Base-by-base conservation (phyloP, 2,888 invertebrate genomes). In the Yponomeuta evonymella region DNA sequence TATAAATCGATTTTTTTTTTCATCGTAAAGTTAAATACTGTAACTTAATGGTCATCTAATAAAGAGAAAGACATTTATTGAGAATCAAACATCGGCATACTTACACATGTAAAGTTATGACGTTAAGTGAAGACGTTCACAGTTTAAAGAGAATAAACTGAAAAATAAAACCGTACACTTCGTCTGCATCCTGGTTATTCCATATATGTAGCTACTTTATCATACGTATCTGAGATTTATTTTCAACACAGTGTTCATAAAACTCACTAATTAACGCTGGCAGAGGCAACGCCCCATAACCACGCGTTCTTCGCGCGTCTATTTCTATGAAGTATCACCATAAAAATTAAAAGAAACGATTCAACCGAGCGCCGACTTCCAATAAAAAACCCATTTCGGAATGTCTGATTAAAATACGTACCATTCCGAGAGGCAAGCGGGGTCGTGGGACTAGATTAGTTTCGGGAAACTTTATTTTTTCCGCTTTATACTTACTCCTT, bases 321-420 rank as follows among this genome's bases (percentile, higher is more conserved):
- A 33, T 30, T 65, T 65, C 73, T 68, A 58, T 71, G 72, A 58
- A 58, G 51, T 15, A 58, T 58, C 51, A 73, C 73, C 74, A 76
- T 78, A 84, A 86, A 86, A 85, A 82, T 79, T 75, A 80, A 81
- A 83, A 79, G 74, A 73, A 78, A 78, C 76, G 76, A 78, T 79
- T 79, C 76, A 73, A 73, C 75, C 76, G 76, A 75, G 74, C 75
- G 76, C 75, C 74, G 73, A 75, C 76, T 77, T 58, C 78, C 76
- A 77, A 79, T 81, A 83, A 85, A 87, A 89, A 88, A 83, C 79
- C 80, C 78, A 79, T 81, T 83, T 78, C 81, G 87, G 88, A 90
- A 90, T 89, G 84, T 84, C 87, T 87, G 89, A 89, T 90, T 88
- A 88, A 88, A 88, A 87, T 84, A 82, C 83, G 80, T 81, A 83